Conservation (phyloP, 2,797 vertebrate genomes). For the Amazonetta brasiliensis region DNA sequence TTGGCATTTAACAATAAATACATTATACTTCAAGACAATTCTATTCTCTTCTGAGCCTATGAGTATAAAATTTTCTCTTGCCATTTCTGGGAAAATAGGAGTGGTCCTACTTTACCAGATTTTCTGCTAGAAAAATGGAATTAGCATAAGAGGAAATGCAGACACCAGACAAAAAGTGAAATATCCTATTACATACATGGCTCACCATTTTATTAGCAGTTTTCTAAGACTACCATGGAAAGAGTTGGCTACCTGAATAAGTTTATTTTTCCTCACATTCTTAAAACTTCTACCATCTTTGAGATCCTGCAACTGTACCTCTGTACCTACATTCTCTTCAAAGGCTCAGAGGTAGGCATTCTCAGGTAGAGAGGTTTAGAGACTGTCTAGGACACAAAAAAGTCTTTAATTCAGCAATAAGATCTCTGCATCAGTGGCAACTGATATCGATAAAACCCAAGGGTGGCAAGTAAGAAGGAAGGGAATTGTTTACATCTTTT, state of each 20-base stretch:
- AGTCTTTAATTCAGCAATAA: not conserved
- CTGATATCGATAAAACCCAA: not conserved
- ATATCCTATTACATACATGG: not conserved
- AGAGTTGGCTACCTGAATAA: not conserved
- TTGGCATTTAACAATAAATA: not conserved
- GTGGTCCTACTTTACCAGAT: not conserved
- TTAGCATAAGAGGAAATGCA: not conserved
- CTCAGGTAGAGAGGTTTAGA: not conserved
- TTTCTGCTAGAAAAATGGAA: not conserved
- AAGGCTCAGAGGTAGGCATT: not conserved
- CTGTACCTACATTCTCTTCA: not conserved
- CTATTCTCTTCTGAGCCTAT: not conserved
- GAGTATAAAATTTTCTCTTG: not conserved
- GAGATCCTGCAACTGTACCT: not conserved
- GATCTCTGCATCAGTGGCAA: not conserved
- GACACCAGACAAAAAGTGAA: not conserved
- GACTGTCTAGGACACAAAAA: not conserved
- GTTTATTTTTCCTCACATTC: not conserved
- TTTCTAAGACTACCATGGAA: not conserved
- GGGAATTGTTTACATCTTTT: not conserved
- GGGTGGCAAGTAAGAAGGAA: not conserved
- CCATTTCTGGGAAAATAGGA: not conserved
- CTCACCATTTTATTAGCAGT: not conserved
- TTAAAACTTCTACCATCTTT: not conserved
- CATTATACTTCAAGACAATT: not conserved